These are phyloP conservation scores for Anguilla japonica DNA, from an alignment of 2,113 vertebrate genomes.

Conservation along the genomic window DNA sequence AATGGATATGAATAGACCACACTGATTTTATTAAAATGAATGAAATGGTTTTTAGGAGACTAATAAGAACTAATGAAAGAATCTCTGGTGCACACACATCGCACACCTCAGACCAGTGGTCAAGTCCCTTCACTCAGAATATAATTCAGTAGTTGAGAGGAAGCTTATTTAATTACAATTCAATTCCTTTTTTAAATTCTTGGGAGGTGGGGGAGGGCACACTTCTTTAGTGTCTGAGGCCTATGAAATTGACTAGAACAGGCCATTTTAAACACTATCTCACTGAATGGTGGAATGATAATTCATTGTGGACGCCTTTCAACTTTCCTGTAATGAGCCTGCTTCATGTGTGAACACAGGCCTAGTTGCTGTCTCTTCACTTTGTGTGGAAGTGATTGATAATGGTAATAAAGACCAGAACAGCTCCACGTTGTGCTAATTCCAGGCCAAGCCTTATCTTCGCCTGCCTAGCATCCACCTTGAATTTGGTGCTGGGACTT, in stretches of 20 bases:
- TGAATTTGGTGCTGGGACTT: neutral
- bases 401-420: conserved; percentile 39
- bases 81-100: neutral
- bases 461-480: conserved; percentile 20
- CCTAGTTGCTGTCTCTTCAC: conserved; percentile 36
- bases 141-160: neutral
- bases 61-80: neutral
- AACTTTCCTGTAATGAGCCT: conserved; percentile 42
- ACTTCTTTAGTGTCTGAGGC: conserved; percentile 34
- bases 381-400: conserved; percentile 42
- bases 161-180: conserved; percentile 1
- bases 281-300: conserved; percentile 33
- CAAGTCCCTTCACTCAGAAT: neutral
- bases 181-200: neutral
- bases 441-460: conserved; percentile 28
- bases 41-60: neutral
- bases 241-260: conserved; percentile 28
- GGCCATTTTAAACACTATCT: conserved; percentile 31
- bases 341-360: conserved; percentile 36
- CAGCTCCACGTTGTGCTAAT: conserved; percentile 24
- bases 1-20: neutral
- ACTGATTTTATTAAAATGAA: neutral
- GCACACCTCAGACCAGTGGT: neutral
- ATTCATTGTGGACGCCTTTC: conserved; percentile 42
- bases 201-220: neutral